These are phyloP conservation scores for Synodontis membranacea DNA, from an alignment of 2,113 vertebrate genomes.

Conservation along the genomic window DNA sequence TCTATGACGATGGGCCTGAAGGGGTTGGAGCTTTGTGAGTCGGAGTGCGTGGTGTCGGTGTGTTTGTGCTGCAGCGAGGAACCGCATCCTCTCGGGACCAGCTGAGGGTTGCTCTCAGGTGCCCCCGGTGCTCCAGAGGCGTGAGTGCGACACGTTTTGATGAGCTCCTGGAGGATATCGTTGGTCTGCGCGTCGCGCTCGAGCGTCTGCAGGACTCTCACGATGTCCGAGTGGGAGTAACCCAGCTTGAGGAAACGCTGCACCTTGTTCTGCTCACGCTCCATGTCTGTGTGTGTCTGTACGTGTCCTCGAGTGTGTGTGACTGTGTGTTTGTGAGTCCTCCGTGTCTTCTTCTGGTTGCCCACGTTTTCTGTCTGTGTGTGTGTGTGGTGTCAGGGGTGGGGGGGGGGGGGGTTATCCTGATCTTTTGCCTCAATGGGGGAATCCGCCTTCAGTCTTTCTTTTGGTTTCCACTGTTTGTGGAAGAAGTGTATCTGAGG, in stretches of 20 bases:
- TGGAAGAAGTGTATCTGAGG: constrained; percentile 54
- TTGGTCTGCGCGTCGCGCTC: constrained; percentile 82
- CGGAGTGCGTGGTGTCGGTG: constrained; percentile 9
- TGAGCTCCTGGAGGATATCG: constrained; percentile 86
- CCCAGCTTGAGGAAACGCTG: constrained; percentile 88
- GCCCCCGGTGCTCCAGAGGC: constrained; percentile 56
- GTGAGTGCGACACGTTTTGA: constrained; percentile 78
- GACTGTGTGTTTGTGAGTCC: background rate
- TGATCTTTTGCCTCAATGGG: constrained; percentile 29
- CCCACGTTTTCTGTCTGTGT: background rate
- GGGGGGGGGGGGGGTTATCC: background rate
- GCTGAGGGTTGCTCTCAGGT: constrained; percentile 53
- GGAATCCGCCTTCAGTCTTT: constrained; percentile 52
- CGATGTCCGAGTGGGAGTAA: constrained; percentile 76
- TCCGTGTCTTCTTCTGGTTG: background rate
- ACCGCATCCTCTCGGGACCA: constrained; percentile 75
- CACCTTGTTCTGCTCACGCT: constrained; percentile 74
- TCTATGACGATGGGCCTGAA: constrained; percentile 87
- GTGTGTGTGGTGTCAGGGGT: background rate
- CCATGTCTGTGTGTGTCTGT: constrained; percentile 58
- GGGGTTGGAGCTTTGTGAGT: constrained; percentile 19
- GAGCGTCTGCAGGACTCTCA: constrained; percentile 81
- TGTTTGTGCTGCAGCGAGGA: background rate
- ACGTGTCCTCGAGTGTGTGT: background rate
- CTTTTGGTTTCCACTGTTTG: constrained; percentile 65